Percentiles rank a stretch among this genome's conserved stretches.
These are phyloP conservation scores for Diglossa brunneiventris DNA, from an alignment of 2,113 vertebrate genomes.

Conservation along the genomic window DNA sequence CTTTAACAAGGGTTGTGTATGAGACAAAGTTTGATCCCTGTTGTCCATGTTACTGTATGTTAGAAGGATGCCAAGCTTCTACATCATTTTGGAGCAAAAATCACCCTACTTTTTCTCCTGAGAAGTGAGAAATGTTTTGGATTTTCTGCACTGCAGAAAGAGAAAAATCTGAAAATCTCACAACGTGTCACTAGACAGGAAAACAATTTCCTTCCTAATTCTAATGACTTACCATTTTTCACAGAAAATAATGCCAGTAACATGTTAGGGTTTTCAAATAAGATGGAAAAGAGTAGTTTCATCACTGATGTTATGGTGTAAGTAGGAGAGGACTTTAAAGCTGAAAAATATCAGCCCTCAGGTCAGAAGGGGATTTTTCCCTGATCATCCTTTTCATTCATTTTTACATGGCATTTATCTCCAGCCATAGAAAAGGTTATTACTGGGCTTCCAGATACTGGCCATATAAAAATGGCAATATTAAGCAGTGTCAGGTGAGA, in stretches of 20 bases:
- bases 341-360: slow-evolving; percentile 58
- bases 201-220: slow-evolving; percentile 37
- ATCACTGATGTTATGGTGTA: slow-evolving; percentile 30
- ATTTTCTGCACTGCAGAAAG: not conserved
- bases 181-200: not conserved
- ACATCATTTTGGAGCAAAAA: not conserved
- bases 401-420: slow-evolving; percentile 58
- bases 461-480: slow-evolving; percentile 22
- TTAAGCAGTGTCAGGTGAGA: slow-evolving; percentile 7
- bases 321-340: slow-evolving; percentile 50
- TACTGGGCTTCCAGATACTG: slow-evolving; percentile 9
- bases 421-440: slow-evolving; percentile 29
- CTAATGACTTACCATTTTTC: slow-evolving; percentile 31
- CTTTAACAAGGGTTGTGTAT: not conserved
- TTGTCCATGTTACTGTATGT: not conserved
- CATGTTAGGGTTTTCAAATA: slow-evolving; percentile 45
- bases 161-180: slow-evolving; percentile 29
- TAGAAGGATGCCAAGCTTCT: not conserved
- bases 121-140: not conserved
- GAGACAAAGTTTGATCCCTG: not conserved
- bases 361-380: slow-evolving; percentile 54
- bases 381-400: slow-evolving; percentile 57
- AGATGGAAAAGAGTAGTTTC: slow-evolving; percentile 51
- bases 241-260: slow-evolving; percentile 38
- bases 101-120: not conserved